Conservation (phyloP, 2,797 vertebrate species). For the Malacoctenus gilli region DNA sequence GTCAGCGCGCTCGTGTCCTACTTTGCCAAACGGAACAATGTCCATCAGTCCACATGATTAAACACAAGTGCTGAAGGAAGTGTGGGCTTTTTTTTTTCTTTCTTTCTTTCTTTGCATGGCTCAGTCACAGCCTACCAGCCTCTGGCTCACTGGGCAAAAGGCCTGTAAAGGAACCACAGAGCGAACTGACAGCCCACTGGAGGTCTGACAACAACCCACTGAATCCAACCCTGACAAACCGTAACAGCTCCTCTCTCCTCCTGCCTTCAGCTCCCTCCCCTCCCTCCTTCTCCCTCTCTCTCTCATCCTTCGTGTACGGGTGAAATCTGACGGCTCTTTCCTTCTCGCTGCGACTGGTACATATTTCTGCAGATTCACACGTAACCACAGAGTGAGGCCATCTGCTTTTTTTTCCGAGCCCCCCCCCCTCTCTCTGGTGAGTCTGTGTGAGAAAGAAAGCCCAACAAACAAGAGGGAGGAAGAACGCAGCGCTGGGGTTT, state of each 20-base stretch:
- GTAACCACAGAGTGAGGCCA: constrained; percentile 71
- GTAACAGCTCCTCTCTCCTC: constrained; percentile 54
- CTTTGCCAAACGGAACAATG: constrained; percentile 20
- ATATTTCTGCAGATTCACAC: constrained; percentile 70
- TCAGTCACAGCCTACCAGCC: constrained; percentile 50
- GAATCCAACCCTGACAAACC: constrained; percentile 64
- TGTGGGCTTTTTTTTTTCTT: constrained; percentile 49
- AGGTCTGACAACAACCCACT: constrained; percentile 68
- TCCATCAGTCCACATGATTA: constrained; percentile 44
- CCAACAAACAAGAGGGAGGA: constrained; percentile 57
- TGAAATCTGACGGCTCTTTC: constrained; percentile 72
- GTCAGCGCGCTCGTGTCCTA: neutral
- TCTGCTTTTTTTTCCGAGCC: constrained; percentile 58
- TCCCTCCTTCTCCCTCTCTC: constrained; percentile 41
- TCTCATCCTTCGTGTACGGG: constrained; percentile 44
- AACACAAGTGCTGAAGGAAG: constrained; percentile 54
- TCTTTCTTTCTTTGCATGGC: too few relatives aligned
- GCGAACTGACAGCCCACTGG: constrained; percentile 64
- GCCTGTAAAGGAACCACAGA: constrained; percentile 55
- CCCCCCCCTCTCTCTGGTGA: constrained; percentile 29
- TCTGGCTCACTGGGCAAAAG: constrained; percentile 47
- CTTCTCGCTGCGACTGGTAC: constrained; percentile 56
- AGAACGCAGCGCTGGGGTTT: constrained; percentile 51
- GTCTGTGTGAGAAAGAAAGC: constrained; percentile 60
- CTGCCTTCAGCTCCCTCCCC: constrained; percentile 50